Conservation (phyloP, 2,113 vertebrate genomes). For the Malurus melanocephalus region DNA sequence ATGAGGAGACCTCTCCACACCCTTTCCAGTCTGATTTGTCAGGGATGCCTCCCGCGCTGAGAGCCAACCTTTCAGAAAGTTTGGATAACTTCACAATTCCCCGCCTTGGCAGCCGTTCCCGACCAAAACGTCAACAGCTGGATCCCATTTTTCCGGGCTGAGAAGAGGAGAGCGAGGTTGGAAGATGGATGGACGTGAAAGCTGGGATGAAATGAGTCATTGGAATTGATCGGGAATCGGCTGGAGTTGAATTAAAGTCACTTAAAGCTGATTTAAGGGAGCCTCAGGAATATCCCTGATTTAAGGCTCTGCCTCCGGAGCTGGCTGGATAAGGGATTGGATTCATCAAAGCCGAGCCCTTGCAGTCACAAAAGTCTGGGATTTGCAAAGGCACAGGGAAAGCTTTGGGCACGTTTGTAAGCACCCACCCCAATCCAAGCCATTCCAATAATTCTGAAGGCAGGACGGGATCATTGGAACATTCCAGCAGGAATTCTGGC, state of each 20-base stretch:
- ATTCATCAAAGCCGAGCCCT: background rate
- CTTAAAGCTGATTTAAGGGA: slow-evolving; percentile 39
- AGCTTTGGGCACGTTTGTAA: background rate
- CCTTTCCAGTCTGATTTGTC: background rate
- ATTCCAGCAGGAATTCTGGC: background rate
- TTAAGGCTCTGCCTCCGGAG: background rate
- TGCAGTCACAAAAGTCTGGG: background rate
- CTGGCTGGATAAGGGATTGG: background rate
- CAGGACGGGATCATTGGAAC: background rate
- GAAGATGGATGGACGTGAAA: slow-evolving; percentile 46
- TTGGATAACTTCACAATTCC: slow-evolving; percentile 3
- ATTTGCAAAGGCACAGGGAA: background rate
- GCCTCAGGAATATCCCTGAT: slow-evolving; percentile 21
- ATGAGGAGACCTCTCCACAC: background rate
- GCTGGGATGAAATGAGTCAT: slow-evolving; percentile 41
- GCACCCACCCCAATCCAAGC: background rate
- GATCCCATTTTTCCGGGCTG: slow-evolving; percentile 18
- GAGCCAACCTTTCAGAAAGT: background rate
- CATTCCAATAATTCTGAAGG: background rate
- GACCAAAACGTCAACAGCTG: slow-evolving; percentile 33
- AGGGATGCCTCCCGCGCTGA: background rate
- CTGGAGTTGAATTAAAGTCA: slow-evolving; percentile 43
- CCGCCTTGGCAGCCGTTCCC: background rate
- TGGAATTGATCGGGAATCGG: background rate
- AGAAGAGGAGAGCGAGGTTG: slow-evolving; percentile 24